These are phyloP conservation scores for Callimico goeldii DNA, from an alignment of 2,797 vertebrate species.

Conservation along the genomic window DNA sequence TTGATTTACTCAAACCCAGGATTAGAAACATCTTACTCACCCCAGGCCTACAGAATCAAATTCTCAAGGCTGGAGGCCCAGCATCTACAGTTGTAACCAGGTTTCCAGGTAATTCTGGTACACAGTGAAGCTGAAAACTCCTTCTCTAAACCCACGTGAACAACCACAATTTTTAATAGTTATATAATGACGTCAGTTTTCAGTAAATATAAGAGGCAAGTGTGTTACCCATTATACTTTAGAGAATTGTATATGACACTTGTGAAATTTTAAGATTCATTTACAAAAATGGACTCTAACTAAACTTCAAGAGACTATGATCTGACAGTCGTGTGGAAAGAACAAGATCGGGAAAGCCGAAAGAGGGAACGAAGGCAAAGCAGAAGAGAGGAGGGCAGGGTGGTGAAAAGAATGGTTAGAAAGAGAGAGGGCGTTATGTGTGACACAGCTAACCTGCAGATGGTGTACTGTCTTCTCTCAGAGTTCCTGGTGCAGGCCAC, in stretches of 20 bases:
- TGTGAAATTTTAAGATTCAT: background rate
- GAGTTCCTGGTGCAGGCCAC: background rate
- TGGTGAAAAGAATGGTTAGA: no score
- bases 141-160: background rate
- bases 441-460: background rate
- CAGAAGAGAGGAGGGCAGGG: background rate
- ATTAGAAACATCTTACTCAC: background rate
- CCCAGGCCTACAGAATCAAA: background rate
- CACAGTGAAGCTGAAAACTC: background rate
- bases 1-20: background rate
- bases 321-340: background rate
- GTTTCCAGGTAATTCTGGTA: background rate
- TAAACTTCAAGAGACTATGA: background rate
- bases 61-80: background rate
- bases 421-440: fast-evolving
- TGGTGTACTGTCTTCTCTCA: no score
- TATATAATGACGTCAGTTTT: background rate
- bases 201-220: background rate
- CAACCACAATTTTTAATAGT: background rate
- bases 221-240: background rate
- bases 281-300: no score
- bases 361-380: background rate
- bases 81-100: background rate
- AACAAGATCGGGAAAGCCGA: background rate
- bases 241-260: background rate